Evolutionary conservation across 2,113 vertebrate genomes (phyloP), one percentile per base, ranked within the genome.

Genomic region (Gymnarchus niloticus): DNA sequence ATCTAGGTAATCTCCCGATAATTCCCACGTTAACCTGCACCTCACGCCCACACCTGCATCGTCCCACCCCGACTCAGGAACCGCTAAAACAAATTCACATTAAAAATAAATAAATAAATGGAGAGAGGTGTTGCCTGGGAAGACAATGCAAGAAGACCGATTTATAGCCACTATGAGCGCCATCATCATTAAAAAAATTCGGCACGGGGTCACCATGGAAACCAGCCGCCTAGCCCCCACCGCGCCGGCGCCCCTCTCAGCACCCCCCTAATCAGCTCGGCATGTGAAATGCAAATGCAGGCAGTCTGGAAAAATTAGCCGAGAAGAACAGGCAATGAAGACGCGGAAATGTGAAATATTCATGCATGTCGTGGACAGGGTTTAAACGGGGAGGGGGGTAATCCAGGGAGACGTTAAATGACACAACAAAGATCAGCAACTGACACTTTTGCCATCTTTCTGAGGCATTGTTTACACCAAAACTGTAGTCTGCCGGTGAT

Each of bases 311-410:
- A 97, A 97, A 99, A 98, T 99, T 97, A 99, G 97, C 96, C 95
- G 95, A 95, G 95, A 96, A 95, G 96, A 97, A 96, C 96, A 94
- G 96, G 93, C 94, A 94, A 94, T 95, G 94, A 95, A 94, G 95
- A 96, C 95, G 96, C 95, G 96, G 96, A 96, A 96, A 96, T 94
- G 97, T 99, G 97, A 99, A 99, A 99, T 98, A 99, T 99, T 99
- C 96, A 99, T 98, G 96, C 4, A 91, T 94, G 94, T 92, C 93
- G 88, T 93, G 94, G 95, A 93, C 94, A 95, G 88, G 92, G 52
- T 90, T 91, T 86, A 90, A 69, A 86, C 93, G 93, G 92, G 94
- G 73, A 84, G 83, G 91, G 93, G 88, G 78, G 33, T 84, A 89
- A 80, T 80, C 94, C 94, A 95, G 89, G 90, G 91, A 93, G 96